These are phyloP conservation scores for Heliconius ismenius DNA, from an alignment of 2,888 invertebrate species.

Conservation along the genomic window DNA sequence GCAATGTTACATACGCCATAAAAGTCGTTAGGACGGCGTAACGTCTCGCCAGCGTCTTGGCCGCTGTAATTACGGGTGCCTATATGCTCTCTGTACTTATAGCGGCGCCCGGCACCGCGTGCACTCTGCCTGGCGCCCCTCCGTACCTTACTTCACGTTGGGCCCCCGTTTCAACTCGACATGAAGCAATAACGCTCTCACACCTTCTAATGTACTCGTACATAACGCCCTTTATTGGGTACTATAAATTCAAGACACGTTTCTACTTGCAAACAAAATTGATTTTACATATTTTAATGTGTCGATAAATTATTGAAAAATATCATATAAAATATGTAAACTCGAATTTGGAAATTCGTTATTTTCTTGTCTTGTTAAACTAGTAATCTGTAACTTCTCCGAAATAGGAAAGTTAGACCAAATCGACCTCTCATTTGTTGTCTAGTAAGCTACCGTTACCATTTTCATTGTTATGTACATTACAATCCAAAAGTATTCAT, in stretches of 20 bases:
- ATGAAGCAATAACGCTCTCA: constrained; percentile 71
- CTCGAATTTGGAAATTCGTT: not conserved
- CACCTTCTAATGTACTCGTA: constrained; percentile 58
- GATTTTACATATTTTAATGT: constrained; percentile 29
- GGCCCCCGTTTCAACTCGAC: constrained; percentile 66
- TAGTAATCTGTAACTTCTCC: not conserved
- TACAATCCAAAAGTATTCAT: constrained; percentile 26
- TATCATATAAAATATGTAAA: constrained; percentile 10
- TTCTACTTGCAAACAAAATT: constrained; percentile 34
- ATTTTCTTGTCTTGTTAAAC: not conserved
- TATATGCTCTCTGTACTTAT: constrained; percentile 60
- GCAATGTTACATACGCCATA: constrained; percentile 82
- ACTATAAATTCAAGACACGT: constrained; percentile 39
- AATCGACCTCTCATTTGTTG: constrained; percentile 15
- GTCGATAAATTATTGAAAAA: constrained; percentile 32
- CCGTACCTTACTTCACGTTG: constrained; percentile 48
- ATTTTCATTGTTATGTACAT: constrained; percentile 17
- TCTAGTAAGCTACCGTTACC: constrained; percentile 19
- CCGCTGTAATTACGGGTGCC: constrained; percentile 71
- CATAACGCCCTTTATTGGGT: constrained; percentile 54
- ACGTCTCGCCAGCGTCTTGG: constrained; percentile 80
- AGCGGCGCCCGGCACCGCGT: constrained; percentile 59
- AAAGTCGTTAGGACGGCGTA: constrained; percentile 81
- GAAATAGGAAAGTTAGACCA: constrained; percentile 10
- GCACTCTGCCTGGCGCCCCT: constrained; percentile 53